A percentile compares a stretch with the other conserved stretches of the same genome.
Conservation (phyloP, 1,140 invertebrate species). For the Pseudomyrmex pallidus region DNA sequence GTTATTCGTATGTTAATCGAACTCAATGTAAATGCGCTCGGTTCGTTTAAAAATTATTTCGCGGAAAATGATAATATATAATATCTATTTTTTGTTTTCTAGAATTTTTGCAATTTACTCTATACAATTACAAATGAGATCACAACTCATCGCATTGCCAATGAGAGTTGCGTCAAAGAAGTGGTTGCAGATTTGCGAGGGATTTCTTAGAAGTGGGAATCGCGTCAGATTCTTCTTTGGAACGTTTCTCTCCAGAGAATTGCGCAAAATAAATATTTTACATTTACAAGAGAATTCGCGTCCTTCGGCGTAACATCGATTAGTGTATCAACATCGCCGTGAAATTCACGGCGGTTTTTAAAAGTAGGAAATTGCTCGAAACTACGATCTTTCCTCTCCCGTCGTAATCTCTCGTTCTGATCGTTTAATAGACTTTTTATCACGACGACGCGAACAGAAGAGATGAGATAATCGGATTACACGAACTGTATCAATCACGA, state of each 20-base stretch:
- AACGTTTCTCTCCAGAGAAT: not conserved
- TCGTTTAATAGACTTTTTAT: constrained; percentile 31
- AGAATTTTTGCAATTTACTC: not conserved
- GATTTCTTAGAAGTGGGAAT: constrained; percentile 5
- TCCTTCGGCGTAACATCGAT: not conserved
- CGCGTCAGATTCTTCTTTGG: constrained; percentile 3
- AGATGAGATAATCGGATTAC: constrained; percentile 37
- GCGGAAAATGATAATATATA: not conserved
- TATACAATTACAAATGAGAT: not conserved
- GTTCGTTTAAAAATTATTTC: not conserved
- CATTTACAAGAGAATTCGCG: not conserved
- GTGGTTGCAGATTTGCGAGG: too few relatives aligned
- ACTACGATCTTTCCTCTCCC: not conserved
- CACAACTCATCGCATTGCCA: not conserved
- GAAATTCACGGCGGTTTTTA: not conserved
- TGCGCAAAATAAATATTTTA: constrained; percentile 9
- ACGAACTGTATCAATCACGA: constrained; percentile 37
- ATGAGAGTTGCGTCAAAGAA: not conserved
- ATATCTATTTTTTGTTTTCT: not conserved
- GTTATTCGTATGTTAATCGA: not conserved
- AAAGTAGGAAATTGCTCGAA: not conserved
- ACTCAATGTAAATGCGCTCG: not conserved
- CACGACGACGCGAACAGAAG: not conserved
- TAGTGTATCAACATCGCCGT: not conserved
- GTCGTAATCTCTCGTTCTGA: constrained; percentile 1